Evolutionary conservation across 1,140 invertebrate genomes (phyloP).

Genomic region (Aphidius gifuensis): DNA sequence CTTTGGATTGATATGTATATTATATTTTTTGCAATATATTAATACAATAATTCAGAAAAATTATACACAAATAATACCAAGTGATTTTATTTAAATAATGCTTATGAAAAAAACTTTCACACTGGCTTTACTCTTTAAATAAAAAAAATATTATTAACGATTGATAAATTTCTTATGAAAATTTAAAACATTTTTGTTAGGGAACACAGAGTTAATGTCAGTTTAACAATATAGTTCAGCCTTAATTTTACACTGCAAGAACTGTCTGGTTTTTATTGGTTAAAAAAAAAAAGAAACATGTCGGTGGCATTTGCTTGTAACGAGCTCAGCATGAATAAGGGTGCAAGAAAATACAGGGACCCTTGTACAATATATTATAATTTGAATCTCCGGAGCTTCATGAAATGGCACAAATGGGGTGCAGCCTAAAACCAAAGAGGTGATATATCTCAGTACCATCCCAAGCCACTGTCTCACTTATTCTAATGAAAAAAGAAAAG

Average conservation of each 20-base stretch:
- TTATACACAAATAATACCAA: too few species aligned
- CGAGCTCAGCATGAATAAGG: conserved; percentile 30
- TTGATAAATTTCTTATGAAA: too few species aligned
- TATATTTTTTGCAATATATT: conserved; percentile 27
- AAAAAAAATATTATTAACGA: too few species aligned
- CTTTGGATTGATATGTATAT: conserved; percentile 46
- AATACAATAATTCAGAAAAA: background rate
- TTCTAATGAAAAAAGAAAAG: background rate
- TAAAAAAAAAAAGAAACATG: conserved; percentile 8
- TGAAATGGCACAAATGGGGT: conserved; percentile 29
- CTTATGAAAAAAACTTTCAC: background rate
- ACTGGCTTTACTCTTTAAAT: too few species aligned
- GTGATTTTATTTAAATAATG: too few species aligned
- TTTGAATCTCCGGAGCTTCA: conserved; percentile 49
- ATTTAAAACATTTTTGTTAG: too few species aligned
- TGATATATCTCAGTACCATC: conserved; percentile 13
- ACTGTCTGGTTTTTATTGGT: conserved; percentile 27
- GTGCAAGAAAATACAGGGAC: conserved; percentile 24
- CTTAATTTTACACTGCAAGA: conserved; percentile 24
- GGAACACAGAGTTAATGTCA: background rate
- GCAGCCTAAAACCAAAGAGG: conserved; percentile 22
- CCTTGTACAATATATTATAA: conserved; percentile 39
- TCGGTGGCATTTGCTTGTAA: conserved; percentile 55
- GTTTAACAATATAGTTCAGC: background rate
- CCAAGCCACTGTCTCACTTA: too few species aligned